Evolutionary conservation across 2,888 invertebrate species (phyloP), one percentile per base, ranked within the genome.

Genomic region (Epirrhoe tristata): DNA sequence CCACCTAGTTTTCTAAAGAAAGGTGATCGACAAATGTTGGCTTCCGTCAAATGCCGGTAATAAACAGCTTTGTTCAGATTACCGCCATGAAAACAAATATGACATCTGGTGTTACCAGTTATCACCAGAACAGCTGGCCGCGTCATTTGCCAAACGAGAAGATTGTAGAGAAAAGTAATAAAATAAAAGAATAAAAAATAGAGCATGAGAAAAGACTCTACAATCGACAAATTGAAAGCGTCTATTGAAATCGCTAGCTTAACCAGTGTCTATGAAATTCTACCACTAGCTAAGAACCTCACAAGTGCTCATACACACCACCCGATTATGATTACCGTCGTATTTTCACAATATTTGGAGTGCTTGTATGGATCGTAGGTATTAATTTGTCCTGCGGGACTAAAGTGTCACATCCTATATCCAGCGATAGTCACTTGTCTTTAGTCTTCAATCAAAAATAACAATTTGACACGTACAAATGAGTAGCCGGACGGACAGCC

Each of bases 1-100:
- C 90, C n/a, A n/a, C n/a, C n/a, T 82, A 86, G 81, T 85, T 89
- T 87, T 88, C 88, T 84, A 86, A 79, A 86, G 90, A 89, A 91
- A 92, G 91, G 90, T 91, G 88, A 91, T 85, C 86, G 81, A 85
- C 86, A 86, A 87, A 87, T 86, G 86, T 84, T 80, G 79, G 74
- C 83, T 87, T 88, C 88, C 87, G 85, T 82, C 83, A 79, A 81
- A 81, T 73, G 46, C 56, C 24, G 62, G 63, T 68, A 71, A 69
- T 74, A 82, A 82, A 84, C 71, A 63, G 64, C 76, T 82, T 84
- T 82, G 80, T 81, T 81, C 64, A 81, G 77, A 76, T 75, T 69
- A 78, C 76, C 75, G 71, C 69, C 75, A 66, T 74, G 73, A 73
- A 75, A 74, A 77, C 73, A 74, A 76, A 75, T 69, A 74, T 71